These are phyloP conservation scores for Sebastes trivittatus DNA, from an alignment of 2,797 vertebrate species.

Conservation along the genomic window DNA sequence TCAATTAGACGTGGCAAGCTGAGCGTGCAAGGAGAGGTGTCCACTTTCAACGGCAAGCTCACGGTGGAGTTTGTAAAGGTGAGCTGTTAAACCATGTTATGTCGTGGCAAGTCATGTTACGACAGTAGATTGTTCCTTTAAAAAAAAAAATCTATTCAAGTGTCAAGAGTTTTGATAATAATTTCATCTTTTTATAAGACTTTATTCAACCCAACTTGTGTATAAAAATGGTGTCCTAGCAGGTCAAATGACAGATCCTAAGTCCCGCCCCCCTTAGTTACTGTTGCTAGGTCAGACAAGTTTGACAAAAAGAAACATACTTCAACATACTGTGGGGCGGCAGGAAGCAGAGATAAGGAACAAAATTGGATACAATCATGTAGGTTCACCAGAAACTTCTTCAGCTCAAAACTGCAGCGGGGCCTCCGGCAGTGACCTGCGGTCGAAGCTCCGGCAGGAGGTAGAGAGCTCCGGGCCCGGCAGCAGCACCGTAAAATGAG, in stretches of 20 bases:
- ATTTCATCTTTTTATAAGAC: not conserved
- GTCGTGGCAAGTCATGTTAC: not conserved
- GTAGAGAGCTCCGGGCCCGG: too few relatives aligned
- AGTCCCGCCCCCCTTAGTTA: not conserved
- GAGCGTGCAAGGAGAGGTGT: conserved; percentile 95
- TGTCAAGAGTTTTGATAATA: not conserved
- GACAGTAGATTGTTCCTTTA: not conserved
- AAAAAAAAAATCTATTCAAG: not conserved
- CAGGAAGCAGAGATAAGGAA: too few relatives aligned
- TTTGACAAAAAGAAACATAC: too few relatives aligned
- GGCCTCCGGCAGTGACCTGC: too few relatives aligned
- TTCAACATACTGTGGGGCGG: too few relatives aligned
- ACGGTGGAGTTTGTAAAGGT: conserved; percentile 98
- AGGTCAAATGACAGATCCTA: too few relatives aligned
- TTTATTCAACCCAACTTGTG: not conserved
- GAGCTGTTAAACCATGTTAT: conserved; percentile 29
- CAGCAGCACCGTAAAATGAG: too few relatives aligned
- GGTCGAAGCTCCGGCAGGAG: too few relatives aligned
- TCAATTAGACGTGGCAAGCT: conserved; percentile 94
- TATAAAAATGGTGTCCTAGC: not conserved
- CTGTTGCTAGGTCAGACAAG: not conserved
- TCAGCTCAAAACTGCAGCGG: too few relatives aligned
- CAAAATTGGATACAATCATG: too few relatives aligned
- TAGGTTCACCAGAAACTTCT: too few relatives aligned
- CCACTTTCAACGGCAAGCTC: conserved; percentile 97